Evolutionary conservation across 2,113 vertebrate species (phyloP), one percentile per base, ranked within the genome.

Genomic region (Pao palembangensis): DNA sequence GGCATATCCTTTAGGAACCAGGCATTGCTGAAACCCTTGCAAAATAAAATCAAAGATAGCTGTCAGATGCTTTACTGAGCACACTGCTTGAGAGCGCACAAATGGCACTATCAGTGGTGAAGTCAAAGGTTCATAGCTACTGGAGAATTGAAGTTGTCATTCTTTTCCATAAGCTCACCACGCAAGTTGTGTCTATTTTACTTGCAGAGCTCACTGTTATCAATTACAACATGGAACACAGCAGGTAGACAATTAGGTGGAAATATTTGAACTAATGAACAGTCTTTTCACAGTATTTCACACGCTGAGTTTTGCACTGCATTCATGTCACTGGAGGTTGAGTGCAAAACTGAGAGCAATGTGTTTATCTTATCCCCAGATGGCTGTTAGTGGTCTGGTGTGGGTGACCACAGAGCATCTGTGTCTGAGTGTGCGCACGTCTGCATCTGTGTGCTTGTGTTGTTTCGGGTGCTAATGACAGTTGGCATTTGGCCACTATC

Each of bases 401-500:
- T 41, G 50, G 68, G 54, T 71, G 75, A 76, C 70, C 58, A 42
- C 69, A 58, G 51, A 71, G 77, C 75, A 83, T 79, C 69, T 81
- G 73, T 65, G 73, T 78, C 61, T 54, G 62, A 68, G 71, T 47
- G 66, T 54, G 59, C 11, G 57, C 28, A 18, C 61, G 21, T 73
- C 69, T 75, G 65, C 80, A 81, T 82, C 67, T 82, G 81, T 84
- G 80, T 64, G 67, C 78, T 75, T 73, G 76, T 79, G 81, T 66
- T 64, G 65, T 69, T 73, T 67, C 34, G 75, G 67, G 61, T 58
- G 63, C 82, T 85, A 86, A 87, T 88, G 84, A 79, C 82, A 83
- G 78, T 85, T 90, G 89, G 88, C 87, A 87, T 85, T 75, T 85
- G 72, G 83, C 61, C 73, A 81, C 79, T 71, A 79, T 84, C 76